Evolutionary conservation across 2,888 invertebrate genomes (phyloP).

Genomic region (Strigamia transsilvanica): DNA sequence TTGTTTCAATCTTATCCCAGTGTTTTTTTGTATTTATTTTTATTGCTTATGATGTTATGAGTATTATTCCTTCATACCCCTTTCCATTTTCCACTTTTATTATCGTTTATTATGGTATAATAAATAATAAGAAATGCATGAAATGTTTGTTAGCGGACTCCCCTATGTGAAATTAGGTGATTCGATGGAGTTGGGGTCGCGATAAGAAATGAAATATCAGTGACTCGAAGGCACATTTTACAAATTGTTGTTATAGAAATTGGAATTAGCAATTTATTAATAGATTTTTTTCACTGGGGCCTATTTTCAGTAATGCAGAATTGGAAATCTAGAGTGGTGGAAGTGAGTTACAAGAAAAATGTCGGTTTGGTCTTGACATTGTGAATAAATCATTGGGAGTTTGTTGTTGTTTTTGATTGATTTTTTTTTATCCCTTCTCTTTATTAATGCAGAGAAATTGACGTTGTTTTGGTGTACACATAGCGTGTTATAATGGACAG

Average conservation of each 20-base stretch:
- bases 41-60: not conserved
- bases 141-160: not conserved
- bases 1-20: not conserved
- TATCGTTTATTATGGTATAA: not conserved
- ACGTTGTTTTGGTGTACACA: not conserved
- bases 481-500: not conserved
- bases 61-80: not conserved
- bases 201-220: slow-evolving; percentile 41
- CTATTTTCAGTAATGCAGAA: not conserved
- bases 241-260: slow-evolving; percentile 30
- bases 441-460: not conserved
- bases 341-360: not conserved
- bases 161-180: slow-evolving; percentile 13
- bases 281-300: not conserved
- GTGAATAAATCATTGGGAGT: slow-evolving; percentile 24
- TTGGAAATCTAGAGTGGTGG: not conserved
- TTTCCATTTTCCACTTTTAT: not conserved
- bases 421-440: not conserved
- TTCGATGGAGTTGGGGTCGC: not conserved
- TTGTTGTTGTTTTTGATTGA: not conserved
- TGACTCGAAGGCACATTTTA: slow-evolving; percentile 22
- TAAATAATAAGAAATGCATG: not conserved
- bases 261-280: slow-evolving; percentile 19
- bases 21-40: not conserved
- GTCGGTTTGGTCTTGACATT: not conserved